A percentile compares a stretch with the other conserved stretches of the same genome.
Evolutionary conservation across 2,888 invertebrate species (phyloP).

Genomic region (Neoitamus cyanurus): DNA sequence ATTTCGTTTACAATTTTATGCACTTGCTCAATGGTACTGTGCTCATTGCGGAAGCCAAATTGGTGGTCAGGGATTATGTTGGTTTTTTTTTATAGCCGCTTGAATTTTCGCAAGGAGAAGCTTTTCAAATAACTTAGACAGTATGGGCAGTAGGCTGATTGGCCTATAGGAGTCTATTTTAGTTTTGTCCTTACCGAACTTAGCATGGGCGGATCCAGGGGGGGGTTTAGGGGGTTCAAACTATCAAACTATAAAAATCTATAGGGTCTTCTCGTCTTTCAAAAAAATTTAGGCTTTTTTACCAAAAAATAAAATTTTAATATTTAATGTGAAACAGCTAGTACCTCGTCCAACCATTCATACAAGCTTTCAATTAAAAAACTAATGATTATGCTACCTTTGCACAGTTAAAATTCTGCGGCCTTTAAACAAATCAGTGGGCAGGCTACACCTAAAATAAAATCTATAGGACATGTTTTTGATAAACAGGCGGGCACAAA

Average conservation of each 20-base stretch:
- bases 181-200: no score
- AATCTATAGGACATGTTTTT: constrained; percentile 79
- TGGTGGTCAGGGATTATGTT: no score
- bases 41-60: no score
- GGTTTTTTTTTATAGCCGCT: no score
- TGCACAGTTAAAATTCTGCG: constrained; percentile 82
- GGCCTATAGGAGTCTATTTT: no score
- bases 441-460: constrained; percentile 77
- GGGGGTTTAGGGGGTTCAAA: no score
- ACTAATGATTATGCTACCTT: constrained; percentile 86
- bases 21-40: no score
- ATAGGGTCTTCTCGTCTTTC: constrained; percentile 84
- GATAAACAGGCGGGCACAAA: constrained; percentile 78
- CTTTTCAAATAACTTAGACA: no score
- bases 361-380: constrained; percentile 83
- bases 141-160: no score
- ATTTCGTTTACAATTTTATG: no score
- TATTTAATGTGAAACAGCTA: constrained; percentile 70
- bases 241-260: constrained; percentile 74
- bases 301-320: constrained; percentile 71
- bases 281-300: constrained; percentile 75
- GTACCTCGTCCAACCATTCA: constrained; percentile 79
- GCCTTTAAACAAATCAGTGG: constrained; percentile 80
- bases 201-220: no score
- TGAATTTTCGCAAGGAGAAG: no score